Conservation (phyloP, 2,888 invertebrate genomes). For the Campoplex nolae region DNA sequence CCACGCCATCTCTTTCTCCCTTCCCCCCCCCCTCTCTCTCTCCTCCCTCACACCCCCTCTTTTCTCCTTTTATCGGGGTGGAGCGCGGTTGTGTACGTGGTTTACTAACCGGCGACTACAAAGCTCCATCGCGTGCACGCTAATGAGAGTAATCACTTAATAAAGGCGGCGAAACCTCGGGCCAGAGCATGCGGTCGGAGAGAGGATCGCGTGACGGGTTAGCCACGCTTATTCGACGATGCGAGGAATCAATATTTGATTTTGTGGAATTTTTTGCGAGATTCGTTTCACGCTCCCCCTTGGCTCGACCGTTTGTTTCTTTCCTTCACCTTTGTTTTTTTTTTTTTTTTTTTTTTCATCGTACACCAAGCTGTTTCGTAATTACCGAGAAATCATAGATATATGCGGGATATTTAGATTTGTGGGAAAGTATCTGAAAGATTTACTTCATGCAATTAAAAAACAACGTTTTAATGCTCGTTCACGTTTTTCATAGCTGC, state of each 20-base stretch:
- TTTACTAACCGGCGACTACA: conserved; percentile 70
- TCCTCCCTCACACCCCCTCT: conserved; percentile 56
- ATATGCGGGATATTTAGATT: background rate
- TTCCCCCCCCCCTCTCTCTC: background rate
- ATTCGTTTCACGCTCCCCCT: conserved; percentile 55
- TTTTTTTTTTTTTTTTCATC: background rate
- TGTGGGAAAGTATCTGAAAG: background rate
- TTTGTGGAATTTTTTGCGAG: conserved; percentile 75
- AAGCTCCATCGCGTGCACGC: conserved; percentile 83
- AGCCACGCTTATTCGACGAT: conserved; percentile 68
- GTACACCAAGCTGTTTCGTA: conserved; percentile 17
- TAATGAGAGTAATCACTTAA: conserved; percentile 85
- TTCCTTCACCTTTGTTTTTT: background rate
- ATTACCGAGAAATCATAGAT: conserved; percentile 69
- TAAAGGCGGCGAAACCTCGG: conserved; percentile 78
- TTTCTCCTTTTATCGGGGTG: conserved; percentile 48
- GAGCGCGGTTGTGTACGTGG: conserved; percentile 52
- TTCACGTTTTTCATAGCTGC: background rate
- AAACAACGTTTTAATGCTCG: background rate
- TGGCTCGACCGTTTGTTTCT: conserved; percentile 48
- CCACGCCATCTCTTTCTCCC: background rate
- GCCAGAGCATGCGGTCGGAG: conserved; percentile 40
- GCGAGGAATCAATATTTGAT: conserved; percentile 82
- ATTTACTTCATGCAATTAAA: background rate
- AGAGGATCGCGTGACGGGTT: conserved; percentile 71